phyloP scores from a whole-genome alignment of 2,888 invertebrate genomes.

The Epirrhoe tristata region DNA sequence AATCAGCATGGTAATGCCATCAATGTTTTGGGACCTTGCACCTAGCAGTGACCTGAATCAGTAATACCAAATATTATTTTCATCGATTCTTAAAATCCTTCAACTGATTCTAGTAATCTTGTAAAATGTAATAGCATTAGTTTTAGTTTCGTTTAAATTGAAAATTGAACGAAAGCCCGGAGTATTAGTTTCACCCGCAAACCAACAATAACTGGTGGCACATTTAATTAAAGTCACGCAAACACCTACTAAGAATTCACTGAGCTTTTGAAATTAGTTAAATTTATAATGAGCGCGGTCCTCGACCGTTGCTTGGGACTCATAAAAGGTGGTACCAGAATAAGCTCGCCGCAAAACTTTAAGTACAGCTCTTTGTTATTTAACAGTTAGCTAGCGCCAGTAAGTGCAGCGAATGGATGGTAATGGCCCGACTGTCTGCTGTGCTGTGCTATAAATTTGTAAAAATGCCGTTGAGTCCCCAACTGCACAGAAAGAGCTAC shows the following conservation, averaged over 20 bases:
- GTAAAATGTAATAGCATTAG: too few species aligned
- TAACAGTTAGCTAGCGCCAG: slow-evolving; percentile 43
- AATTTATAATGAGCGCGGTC: slow-evolving; percentile 48
- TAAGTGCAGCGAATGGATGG: slow-evolving; percentile 62
- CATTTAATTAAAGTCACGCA: slow-evolving; percentile 36
- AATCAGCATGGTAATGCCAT: too few species aligned
- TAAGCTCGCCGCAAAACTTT: slow-evolving; percentile 47
- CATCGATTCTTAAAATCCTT: too few species aligned
- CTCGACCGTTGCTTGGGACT: slow-evolving; percentile 44
- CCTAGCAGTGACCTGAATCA: too few species aligned
- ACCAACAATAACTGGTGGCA: slow-evolving; percentile 16
- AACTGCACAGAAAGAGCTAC: slow-evolving; percentile 20
- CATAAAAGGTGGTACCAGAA: slow-evolving; percentile 47
- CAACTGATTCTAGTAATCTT: too few species aligned
- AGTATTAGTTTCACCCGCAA: slow-evolving; percentile 11
- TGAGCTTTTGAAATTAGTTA: slow-evolving; percentile 49
- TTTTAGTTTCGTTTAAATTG: neutral
- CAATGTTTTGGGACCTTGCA: too few species aligned
- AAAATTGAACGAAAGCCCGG: slow-evolving; percentile 14
- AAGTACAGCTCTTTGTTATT: slow-evolving; percentile 54
- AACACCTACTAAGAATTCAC: slow-evolving; percentile 48
- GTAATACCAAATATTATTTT: too few species aligned
- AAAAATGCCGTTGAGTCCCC: slow-evolving; percentile 44
- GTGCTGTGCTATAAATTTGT: slow-evolving; percentile 48
- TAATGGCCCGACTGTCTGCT: slow-evolving; percentile 51